Base-by-base conservation (phyloP, 2,113 vertebrate species). In the Gavialis gangeticus region DNA sequence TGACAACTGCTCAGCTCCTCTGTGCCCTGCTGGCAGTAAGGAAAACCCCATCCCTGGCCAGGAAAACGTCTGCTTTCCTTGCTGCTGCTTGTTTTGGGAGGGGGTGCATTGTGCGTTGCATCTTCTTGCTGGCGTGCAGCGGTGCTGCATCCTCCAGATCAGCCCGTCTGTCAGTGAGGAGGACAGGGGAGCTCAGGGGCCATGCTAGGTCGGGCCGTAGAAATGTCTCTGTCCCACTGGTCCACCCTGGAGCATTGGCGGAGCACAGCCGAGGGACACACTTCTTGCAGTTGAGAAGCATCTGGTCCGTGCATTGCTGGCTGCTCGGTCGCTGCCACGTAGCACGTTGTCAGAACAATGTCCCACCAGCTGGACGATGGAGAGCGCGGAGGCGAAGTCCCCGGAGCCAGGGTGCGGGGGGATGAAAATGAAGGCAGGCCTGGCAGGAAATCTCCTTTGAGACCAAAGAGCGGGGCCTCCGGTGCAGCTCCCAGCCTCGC, bases 241-340 rank as follows among this genome's bases (percentile, higher is more conserved):
- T 93, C 94, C 94, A 79, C 95, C 95, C 97, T 94, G 96, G 97
- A 95, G 93, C 96, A 94, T 96, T 97, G 96, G 93, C 92, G 57
- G 66, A 34, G 14, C 17, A 30, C n/a, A 67, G 64, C n/a, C 64
- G 34, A 34, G 34, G 34, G 59, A 87, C 79, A 79, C 91, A 92
- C 91, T 95, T 67, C 58, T 93, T 89, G 87, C 86, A 95, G 84
- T 94, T 89, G 87, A 94, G 96, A 96, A 85, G 87, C 88, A 92
- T 91, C 60, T 88, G 90, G 94, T 93, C 90, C 94, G 93, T 94
- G 96, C 90, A 79, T 95, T 93, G 92, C 92, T 92, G 92, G 83
- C 83, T 97, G 79, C 93, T 96, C 87, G 90, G 87, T 97, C 96
- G 82, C 93, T 91, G 96, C 79, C 94, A 92, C 55, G 15, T 75